phyloP scores from a whole-genome alignment of 2,888 invertebrate species.

The Agriopis leucophaearia region DNA sequence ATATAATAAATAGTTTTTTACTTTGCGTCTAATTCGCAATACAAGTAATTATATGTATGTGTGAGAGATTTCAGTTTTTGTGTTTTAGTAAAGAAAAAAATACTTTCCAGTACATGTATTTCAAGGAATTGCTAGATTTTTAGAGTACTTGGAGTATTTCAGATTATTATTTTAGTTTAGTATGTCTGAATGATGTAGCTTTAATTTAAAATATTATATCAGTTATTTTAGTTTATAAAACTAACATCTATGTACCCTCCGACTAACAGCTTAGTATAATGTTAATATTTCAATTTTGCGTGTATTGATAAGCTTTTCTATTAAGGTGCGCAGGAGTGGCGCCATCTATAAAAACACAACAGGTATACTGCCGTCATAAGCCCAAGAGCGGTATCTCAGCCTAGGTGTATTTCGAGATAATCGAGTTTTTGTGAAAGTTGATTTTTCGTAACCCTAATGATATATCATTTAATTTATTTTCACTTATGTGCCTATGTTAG shows the following conservation, averaged over 20 bases:
- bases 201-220: slow-evolving; percentile 43
- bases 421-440: too few relatives aligned
- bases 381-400: too few relatives aligned
- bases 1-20: background rate
- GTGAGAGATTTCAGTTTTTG: background rate
- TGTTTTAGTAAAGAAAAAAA: background rate
- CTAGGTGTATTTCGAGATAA: too few relatives aligned
- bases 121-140: background rate
- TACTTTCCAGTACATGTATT: background rate
- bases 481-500: too few relatives aligned
- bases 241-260: slow-evolving; percentile 20
- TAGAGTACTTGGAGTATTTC: background rate
- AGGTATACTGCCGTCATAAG: too few relatives aligned
- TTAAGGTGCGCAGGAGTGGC: too few relatives aligned
- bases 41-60: background rate
- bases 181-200: slow-evolving; percentile 56
- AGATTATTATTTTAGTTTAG: slow-evolving; percentile 32
- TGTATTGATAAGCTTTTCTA: slow-evolving; percentile 4
- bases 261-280: slow-evolving; percentile 26
- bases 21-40: slow-evolving; percentile 3
- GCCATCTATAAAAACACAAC: too few relatives aligned
- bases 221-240: slow-evolving; percentile 14
- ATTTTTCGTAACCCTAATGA: too few relatives aligned
- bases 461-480: too few relatives aligned
- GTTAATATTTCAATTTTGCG: background rate